Evolutionary conservation across 2,113 vertebrate species (phyloP).

Genomic region (Hepsetus odoe): DNA sequence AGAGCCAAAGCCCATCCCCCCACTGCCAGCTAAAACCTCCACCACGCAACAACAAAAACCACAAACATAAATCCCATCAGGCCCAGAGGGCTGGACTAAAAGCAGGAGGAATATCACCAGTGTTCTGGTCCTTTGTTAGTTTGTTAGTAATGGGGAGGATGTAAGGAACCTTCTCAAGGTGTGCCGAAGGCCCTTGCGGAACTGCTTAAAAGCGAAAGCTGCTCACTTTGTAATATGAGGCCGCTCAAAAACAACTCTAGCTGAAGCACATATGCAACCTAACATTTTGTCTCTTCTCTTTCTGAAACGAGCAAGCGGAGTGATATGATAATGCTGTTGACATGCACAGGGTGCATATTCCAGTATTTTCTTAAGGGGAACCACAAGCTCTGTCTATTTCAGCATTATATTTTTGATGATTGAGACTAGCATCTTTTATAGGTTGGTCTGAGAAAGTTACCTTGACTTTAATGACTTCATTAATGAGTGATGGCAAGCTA

Average conservation of each 20-base stretch:
- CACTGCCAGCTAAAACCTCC: slow-evolving; percentile 51
- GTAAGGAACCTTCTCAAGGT: slow-evolving; percentile 35
- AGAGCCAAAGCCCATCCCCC: slow-evolving; percentile 50
- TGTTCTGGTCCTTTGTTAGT: slow-evolving; percentile 46
- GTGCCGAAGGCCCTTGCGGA: not conserved
- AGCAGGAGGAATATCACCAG: slow-evolving; percentile 31
- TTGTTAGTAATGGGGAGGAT: slow-evolving; percentile 9
- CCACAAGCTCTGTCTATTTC: not conserved
- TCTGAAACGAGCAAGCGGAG: slow-evolving; percentile 30
- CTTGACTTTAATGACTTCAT: slow-evolving; percentile 50
- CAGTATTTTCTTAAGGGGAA: slow-evolving; percentile 33
- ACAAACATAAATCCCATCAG: slow-evolving; percentile 46
- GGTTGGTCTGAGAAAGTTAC: slow-evolving; percentile 12
- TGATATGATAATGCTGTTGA: slow-evolving; percentile 52
- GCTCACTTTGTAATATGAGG: slow-evolving; percentile 19
- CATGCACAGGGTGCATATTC: slow-evolving; percentile 24
- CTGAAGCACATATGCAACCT: slow-evolving; percentile 14
- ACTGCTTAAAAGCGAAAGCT: slow-evolving; percentile 11
- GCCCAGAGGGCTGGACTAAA: slow-evolving; percentile 27
- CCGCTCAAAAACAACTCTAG: slow-evolving; percentile 4
- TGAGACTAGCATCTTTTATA: slow-evolving; percentile 24
- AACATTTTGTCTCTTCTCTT: slow-evolving; percentile 33
- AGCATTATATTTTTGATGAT: slow-evolving; percentile 1
- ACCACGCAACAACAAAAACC: slow-evolving; percentile 30
- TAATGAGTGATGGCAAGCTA: slow-evolving; percentile 23